Base-by-base conservation (phyloP, 2,113 vertebrate species). In the Mellivora capensis region DNA sequence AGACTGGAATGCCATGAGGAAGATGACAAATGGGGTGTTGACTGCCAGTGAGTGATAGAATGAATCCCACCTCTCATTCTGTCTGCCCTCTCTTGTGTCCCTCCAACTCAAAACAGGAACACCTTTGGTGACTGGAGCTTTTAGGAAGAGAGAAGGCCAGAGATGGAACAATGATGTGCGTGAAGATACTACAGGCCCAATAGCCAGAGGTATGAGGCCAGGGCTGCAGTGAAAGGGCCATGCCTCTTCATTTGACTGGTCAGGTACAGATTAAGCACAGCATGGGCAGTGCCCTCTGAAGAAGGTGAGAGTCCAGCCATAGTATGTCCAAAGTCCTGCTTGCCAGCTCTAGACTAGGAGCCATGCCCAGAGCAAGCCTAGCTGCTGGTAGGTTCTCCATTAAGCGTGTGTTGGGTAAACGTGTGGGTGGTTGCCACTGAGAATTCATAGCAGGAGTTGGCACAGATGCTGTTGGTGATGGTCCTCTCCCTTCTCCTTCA, bases 381-480 rank as follows among this genome's bases (percentile, higher is more conserved):
- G 62, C 37, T 52, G 15, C 4, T 17, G 15, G 49, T 52, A 52
- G 49, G 15, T 52, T 52, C 49, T 29, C 17, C 6, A 76, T 47
- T 39, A n/a, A 72, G 8, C 3, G 29, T 7, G 14, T 18, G 27
- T 2, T 25, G 64, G 14, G 11, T 8, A 3, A 49, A 4, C 0
- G 7, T 18, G 11, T 2, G 52, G 14, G 21, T 14, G 67, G 42
- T 10, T 54, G n/a, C 44, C 7, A 44, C 25, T 6, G 87, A 74
- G 42, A 29, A 14, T 64, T 49, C 71, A 4, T 0, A 13, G 7
- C 74, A 44, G 15, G 9, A 3, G 4, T 9, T 4, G 3, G 10
- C 20, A 29, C 80, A 14, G 74, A 14, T 21, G 54, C 23, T 4
- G 5, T 4, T 15, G 7, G 12, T 9, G 20, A 4, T 0, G 49